These are phyloP conservation scores for Ischnura elegans DNA, from an alignment of 2,888 invertebrate genomes.

Conservation along the genomic window DNA sequence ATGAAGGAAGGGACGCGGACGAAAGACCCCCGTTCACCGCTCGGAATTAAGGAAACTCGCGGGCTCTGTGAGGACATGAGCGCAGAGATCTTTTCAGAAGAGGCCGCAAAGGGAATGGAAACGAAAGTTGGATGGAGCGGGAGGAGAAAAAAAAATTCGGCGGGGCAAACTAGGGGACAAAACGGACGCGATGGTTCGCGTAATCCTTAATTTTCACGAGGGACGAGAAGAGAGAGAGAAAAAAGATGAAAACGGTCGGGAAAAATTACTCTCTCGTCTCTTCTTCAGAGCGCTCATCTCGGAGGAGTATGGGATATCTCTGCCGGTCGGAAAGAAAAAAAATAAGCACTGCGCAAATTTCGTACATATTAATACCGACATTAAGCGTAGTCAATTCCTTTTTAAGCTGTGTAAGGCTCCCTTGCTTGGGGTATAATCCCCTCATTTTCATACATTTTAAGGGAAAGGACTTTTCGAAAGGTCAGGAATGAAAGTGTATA, in stretches of 20 bases:
- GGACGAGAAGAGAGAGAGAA: background rate
- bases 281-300: background rate
- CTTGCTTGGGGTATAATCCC: background rate
- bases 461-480: background rate
- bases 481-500: background rate
- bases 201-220: conserved; percentile 15
- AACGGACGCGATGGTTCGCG: background rate
- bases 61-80: background rate
- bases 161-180: background rate
- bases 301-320: background rate
- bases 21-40: background rate
- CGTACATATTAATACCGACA: background rate
- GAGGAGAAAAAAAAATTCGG: background rate
- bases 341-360: background rate
- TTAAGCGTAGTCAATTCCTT: background rate
- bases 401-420: background rate
- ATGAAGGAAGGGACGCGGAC: background rate
- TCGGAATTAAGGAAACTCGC: background rate
- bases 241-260: too few species aligned
- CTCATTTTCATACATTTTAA: background rate
- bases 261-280: background rate
- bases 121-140: background rate
- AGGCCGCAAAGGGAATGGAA: background rate
- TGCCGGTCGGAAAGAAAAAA: background rate
- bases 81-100: background rate